A percentile compares a stretch with the other conserved stretches of the same genome.
phyloP scores from a whole-genome alignment of 1,140 invertebrate species.

The Apis florea region DNA sequence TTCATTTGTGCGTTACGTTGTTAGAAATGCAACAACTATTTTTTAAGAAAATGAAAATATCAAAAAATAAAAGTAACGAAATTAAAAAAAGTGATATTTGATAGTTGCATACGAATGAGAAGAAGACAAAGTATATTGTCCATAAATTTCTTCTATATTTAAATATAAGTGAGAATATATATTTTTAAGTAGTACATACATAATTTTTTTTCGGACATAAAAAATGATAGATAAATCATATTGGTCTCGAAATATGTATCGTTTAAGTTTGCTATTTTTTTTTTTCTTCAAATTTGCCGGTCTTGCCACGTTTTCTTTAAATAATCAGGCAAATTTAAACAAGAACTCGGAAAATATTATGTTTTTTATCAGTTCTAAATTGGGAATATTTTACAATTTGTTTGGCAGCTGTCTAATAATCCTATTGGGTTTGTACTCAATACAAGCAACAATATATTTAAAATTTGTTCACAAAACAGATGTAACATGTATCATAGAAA shows the following conservation, averaged over 20 bases:
- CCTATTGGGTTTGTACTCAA: not conserved
- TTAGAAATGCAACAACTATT: not conserved
- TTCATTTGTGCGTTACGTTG: not conserved
- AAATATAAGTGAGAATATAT: not conserved
- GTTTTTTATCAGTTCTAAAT: conserved; percentile 15
- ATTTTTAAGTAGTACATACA: not conserved
- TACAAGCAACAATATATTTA: not conserved
- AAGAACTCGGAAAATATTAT: not conserved
- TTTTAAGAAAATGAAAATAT: not conserved
- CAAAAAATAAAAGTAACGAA: not conserved
- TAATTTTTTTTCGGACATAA: not conserved
- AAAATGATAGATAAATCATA: not conserved
- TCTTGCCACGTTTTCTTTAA: conserved; percentile 41
- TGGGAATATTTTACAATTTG: conserved; percentile 46
- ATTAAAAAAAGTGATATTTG: not conserved
- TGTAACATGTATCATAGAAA: conserved; percentile 20
- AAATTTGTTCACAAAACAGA: conserved; percentile 18
- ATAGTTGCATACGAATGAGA: not conserved
- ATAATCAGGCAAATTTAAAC: not conserved
- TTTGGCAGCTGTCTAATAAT: conserved; percentile 9
- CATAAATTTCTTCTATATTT: not conserved
- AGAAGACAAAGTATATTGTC: not conserved
- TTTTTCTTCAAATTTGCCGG: conserved; percentile 52
- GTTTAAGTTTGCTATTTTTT: not conserved
- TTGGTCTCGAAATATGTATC: not conserved